Conservation (phyloP, 2,797 vertebrate genomes). For the Scyliorhinus canicula region DNA sequence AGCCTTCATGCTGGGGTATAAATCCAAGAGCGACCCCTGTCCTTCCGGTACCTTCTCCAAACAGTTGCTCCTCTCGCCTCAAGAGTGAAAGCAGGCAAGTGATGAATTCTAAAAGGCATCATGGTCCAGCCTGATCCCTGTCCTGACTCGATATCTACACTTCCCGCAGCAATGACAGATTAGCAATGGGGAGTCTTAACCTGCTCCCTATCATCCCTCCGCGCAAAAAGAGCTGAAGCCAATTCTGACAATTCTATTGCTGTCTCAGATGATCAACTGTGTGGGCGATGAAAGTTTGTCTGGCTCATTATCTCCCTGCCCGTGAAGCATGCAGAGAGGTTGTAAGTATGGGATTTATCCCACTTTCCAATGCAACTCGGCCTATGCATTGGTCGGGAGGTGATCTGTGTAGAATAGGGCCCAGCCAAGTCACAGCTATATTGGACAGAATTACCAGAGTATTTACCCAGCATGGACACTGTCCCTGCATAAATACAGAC, state of each 20-base stretch:
- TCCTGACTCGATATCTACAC: not conserved
- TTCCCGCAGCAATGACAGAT: not conserved
- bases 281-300: not conserved
- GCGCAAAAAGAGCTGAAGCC: no score
- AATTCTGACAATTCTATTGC: no score
- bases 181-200: not conserved
- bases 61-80: not conserved
- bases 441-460: not conserved
- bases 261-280: no score
- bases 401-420: not conserved
- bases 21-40: not conserved
- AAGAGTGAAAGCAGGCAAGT: not conserved
- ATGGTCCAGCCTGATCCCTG: not conserved
- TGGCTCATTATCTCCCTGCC: not conserved
- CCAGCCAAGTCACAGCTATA: not conserved
- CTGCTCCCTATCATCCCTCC: not conserved
- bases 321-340: not conserved
- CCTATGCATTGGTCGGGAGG: not conserved
- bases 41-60: not conserved
- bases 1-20: not conserved
- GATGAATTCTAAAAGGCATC: not conserved
- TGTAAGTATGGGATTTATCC: not conserved
- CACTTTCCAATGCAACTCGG: not conserved
- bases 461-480: not conserved
- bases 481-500: no score